These are phyloP conservation scores for Tor tambroides DNA, from an alignment of 2,113 vertebrate genomes.

Conservation along the genomic window DNA sequence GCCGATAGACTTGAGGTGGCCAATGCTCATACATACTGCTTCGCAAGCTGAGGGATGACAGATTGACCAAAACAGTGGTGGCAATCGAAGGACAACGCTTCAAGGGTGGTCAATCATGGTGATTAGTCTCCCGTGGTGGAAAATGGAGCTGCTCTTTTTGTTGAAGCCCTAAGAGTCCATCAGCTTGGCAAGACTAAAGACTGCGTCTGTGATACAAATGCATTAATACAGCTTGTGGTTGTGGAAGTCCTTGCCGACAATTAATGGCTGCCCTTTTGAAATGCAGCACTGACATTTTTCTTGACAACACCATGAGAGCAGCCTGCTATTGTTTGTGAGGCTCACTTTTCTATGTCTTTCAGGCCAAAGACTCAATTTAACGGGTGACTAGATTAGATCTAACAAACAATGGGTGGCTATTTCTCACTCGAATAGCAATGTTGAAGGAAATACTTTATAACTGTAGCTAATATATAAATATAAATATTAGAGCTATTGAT, in stretches of 20 bases:
- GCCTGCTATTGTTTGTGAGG: not conserved
- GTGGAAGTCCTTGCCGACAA: constrained; percentile 7
- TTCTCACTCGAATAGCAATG: not conserved
- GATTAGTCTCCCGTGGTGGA: constrained; percentile 43
- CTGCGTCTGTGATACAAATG: not conserved
- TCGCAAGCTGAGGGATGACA: constrained; percentile 44
- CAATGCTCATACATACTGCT: constrained; percentile 33
- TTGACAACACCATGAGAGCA: constrained; percentile 21
- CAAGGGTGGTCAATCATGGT: constrained; percentile 54
- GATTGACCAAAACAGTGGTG: constrained; percentile 53
- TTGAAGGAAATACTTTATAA: not conserved
- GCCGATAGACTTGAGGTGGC: constrained; percentile 35
- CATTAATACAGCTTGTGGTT: not conserved
- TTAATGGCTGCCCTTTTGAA: constrained; percentile 42
- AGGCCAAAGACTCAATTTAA: constrained; percentile 23
- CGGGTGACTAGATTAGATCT: not conserved
- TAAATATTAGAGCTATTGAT: not conserved
- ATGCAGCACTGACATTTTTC: constrained; percentile 35
- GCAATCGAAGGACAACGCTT: constrained; percentile 52
- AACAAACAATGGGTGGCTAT: not conserved
- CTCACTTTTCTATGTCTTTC: not conserved
- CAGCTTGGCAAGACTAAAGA: constrained; percentile 32
- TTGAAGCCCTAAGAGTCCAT: constrained; percentile 41
- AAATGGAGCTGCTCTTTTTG: constrained; percentile 10
- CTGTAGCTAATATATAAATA: not conserved